A percentile compares a stretch with the other conserved stretches of the same genome.
Conservation (phyloP, 2,113 vertebrate species). For the Anoura caudifer region DNA sequence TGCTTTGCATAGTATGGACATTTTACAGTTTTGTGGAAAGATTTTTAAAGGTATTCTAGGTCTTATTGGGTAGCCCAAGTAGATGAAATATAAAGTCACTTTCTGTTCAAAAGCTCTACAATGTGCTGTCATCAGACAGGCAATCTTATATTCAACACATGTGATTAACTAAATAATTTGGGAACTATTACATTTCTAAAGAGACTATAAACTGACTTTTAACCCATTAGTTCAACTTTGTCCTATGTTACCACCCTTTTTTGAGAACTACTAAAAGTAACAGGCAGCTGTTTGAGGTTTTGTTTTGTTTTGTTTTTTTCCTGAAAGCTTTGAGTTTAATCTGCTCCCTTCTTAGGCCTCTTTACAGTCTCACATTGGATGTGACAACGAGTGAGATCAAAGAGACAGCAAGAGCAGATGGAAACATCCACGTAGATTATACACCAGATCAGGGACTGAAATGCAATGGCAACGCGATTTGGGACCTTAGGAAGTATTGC, state of each 20-base stretch:
- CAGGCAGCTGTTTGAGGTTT: neutral
- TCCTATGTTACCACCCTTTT: neutral
- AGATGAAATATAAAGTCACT: neutral
- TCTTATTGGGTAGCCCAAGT: neutral
- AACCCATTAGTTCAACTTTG: neutral
- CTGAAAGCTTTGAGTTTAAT: neutral
- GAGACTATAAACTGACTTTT: neutral
- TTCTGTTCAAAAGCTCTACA: neutral
- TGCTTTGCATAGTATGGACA: too few species aligned
- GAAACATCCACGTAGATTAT: neutral
- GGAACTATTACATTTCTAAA: neutral
- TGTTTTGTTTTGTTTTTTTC: neutral
- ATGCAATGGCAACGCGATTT: neutral
- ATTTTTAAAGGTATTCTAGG: neutral
- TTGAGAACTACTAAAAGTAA: neutral
- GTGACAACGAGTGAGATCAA: neutral
- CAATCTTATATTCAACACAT: neutral
- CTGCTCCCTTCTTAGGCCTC: neutral
- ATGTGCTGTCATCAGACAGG: fast-evolving
- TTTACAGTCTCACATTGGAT: neutral
- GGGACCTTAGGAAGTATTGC: neutral
- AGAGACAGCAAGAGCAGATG: neutral
- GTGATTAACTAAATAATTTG: neutral
- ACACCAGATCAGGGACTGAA: too few species aligned
- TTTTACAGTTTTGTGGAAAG: neutral